Conservation (phyloP, 2,113 vertebrate species). For the Acrocephalus kingi region DNA sequence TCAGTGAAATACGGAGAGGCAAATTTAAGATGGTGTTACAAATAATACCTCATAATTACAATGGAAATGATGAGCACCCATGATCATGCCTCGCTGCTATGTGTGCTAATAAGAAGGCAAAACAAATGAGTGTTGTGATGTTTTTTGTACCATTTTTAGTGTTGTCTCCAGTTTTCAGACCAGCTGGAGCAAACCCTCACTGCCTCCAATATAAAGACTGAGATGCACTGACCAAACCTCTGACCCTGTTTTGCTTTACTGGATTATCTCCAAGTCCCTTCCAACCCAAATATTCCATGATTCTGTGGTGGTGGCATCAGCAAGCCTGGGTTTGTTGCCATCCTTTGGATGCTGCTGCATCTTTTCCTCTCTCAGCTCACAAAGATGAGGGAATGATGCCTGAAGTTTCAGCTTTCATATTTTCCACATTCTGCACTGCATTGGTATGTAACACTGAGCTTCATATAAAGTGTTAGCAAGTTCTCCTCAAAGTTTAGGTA, state of each 20-base stretch:
- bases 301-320: accelerated
- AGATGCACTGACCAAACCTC: background rate
- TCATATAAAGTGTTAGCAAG: background rate
- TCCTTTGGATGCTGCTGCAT: background rate
- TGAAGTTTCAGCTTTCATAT: background rate
- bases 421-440: background rate
- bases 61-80: background rate
- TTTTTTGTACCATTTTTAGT: background rate
- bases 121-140: background rate
- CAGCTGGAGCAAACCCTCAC: background rate
- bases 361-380: background rate
- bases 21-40: background rate
- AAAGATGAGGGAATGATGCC: background rate
- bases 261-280: background rate
- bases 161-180: background rate
- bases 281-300: background rate
- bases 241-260: background rate
- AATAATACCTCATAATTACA: slow-evolving; percentile 19
- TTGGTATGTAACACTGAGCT: background rate
- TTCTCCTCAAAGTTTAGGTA: background rate
- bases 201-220: background rate
- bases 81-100: background rate
- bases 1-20: background rate
- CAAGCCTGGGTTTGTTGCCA: background rate
- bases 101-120: slow-evolving; percentile 11